Evolutionary conservation across 1,140 invertebrate genomes (phyloP).

Genomic region (Ips typographus): DNA sequence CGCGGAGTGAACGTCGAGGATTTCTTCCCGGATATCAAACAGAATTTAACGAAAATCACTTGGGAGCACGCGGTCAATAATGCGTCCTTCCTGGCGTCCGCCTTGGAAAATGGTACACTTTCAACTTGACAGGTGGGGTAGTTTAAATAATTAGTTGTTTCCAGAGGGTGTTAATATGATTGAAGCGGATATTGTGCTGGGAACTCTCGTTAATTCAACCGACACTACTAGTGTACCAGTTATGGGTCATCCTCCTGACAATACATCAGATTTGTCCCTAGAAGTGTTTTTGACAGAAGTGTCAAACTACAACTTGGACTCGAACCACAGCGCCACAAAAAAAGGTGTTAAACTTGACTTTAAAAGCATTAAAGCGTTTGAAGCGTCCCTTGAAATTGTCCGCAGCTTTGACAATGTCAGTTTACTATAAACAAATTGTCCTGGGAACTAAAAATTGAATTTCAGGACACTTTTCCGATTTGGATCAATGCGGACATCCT

Average conservation of each 20-base stretch:
- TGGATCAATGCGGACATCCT: slow-evolving; percentile 90
- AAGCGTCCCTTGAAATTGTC: slow-evolving; percentile 62
- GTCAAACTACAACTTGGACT: slow-evolving; percentile 53
- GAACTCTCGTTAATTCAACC: slow-evolving; percentile 55
- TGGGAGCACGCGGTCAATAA: slow-evolving; percentile 86
- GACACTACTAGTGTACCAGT: slow-evolving; percentile 62
- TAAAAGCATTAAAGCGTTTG: slow-evolving; percentile 77
- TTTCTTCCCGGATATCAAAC: slow-evolving; percentile 52
- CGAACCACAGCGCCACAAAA: slow-evolving; percentile 46
- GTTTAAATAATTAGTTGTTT: slow-evolving; percentile 18
- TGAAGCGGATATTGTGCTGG: slow-evolving; percentile 83
- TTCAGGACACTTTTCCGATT: slow-evolving; percentile 71
- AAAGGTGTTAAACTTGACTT: slow-evolving; percentile 89
- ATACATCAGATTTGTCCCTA: slow-evolving; percentile 73
- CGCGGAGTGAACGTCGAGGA: slow-evolving; percentile 10
- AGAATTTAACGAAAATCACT: slow-evolving; percentile 71
- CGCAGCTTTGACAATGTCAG: slow-evolving; percentile 48
- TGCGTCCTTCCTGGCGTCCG: slow-evolving; percentile 59
- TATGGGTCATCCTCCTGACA: slow-evolving; percentile 82
- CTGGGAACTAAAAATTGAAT: neutral
- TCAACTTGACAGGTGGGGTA: neutral
- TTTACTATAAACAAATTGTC: neutral
- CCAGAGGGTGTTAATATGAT: slow-evolving; percentile 75
- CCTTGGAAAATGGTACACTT: slow-evolving; percentile 58
- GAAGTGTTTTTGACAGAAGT: slow-evolving; percentile 69